Evolutionary conservation across 2,888 invertebrate species (phyloP).

Genomic region (Pammene aurita): DNA sequence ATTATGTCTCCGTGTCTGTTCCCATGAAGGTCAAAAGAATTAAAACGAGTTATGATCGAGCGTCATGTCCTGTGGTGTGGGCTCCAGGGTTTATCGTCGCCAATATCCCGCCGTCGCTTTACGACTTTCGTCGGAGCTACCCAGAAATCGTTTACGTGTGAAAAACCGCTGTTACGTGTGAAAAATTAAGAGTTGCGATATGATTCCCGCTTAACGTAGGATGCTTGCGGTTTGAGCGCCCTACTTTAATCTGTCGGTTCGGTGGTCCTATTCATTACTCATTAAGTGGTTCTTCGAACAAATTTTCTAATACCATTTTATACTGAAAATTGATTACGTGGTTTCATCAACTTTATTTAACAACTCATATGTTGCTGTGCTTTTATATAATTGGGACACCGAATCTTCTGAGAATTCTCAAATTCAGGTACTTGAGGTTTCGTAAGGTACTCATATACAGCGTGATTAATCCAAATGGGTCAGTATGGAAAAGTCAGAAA

Average conservation of each 20-base stretch:
- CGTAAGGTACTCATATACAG: no score
- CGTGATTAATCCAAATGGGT: no score
- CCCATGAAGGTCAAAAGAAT: conserved; percentile 28
- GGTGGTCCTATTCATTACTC: not conserved
- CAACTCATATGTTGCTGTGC: not conserved
- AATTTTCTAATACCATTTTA: not conserved
- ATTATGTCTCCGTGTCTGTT: conserved; percentile 7
- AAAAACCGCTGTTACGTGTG: conserved; percentile 19
- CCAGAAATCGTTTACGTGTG: conserved; percentile 32
- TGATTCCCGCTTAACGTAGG: conserved; percentile 9
- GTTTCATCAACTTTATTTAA: not conserved
- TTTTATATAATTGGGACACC: no score
- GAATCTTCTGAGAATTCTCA: no score
- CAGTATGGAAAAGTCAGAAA: no score
- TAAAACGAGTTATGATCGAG: conserved; percentile 26
- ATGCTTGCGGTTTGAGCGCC: conserved; percentile 8
- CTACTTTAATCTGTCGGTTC: conserved; percentile 5
- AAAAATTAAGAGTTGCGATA: conserved; percentile 16
- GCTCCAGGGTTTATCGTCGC: conserved; percentile 18
- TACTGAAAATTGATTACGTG: not conserved
- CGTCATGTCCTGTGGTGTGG: conserved; percentile 28
- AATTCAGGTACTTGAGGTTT: no score
- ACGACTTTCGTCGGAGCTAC: conserved; percentile 25
- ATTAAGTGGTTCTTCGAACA: not conserved
- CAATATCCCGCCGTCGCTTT: conserved; percentile 23